phyloP scores from a whole-genome alignment of 2,888 invertebrate species.

The Hydrotaea diabolus region DNA sequence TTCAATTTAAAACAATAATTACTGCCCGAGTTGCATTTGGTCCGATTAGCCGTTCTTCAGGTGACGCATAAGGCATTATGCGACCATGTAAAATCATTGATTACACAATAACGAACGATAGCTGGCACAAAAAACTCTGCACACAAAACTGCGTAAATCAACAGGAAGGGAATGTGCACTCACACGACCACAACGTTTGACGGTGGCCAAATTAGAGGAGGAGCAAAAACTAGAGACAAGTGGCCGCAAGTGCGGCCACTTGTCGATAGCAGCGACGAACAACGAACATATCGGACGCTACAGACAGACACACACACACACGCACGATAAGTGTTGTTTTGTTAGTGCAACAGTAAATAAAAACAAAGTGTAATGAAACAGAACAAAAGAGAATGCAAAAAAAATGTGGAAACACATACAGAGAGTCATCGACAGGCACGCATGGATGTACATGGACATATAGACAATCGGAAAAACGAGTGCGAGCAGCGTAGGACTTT shows the following conservation, averaged over 20 bases:
- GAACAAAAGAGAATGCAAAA: too few relatives aligned
- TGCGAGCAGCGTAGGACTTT: too few relatives aligned
- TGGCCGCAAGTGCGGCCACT: too few relatives aligned
- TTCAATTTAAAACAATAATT: constrained; percentile 51
- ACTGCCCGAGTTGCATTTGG: constrained; percentile 7
- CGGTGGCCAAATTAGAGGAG: constrained; percentile 32
- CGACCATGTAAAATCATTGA: constrained; percentile 64
- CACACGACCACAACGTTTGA: neutral
- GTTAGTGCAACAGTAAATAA: constrained; percentile 61
- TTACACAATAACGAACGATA: constrained; percentile 44
- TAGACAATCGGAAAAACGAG: too few relatives aligned
- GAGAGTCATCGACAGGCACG: constrained; percentile 50
- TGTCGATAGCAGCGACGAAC: constrained; percentile 24
- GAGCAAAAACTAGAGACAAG: constrained; percentile 14
- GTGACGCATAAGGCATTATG: constrained; percentile 57
- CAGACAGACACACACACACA: too few relatives aligned
- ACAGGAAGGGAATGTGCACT: constrained; percentile 18
- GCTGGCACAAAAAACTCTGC: constrained; percentile 9
- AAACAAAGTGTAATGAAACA: constrained; percentile 47
- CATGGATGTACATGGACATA: neutral
- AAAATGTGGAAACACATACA: constrained; percentile 29
- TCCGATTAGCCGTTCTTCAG: neutral
- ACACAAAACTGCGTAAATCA: constrained; percentile 44
- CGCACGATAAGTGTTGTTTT: constrained; percentile 60
- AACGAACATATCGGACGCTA: constrained; percentile 40